Evolutionary conservation across 2,888 invertebrate species (phyloP).

Genomic region (Spicauda simplicius): DNA sequence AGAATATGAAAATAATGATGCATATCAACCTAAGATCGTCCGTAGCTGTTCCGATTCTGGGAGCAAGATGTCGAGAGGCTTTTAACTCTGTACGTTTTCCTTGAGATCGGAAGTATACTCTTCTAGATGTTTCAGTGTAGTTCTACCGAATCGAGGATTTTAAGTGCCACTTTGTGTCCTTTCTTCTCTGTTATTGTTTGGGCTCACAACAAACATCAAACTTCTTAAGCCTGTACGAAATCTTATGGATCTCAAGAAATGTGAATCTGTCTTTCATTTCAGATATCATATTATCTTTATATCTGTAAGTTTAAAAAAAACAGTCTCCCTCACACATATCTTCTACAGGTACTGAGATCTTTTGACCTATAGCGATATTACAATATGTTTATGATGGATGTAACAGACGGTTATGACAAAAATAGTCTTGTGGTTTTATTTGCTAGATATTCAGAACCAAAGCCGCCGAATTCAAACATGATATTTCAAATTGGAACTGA

Average conservation of each 20-base stretch:
- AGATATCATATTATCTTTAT: no score
- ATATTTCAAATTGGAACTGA: no score
- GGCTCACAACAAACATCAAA: neutral
- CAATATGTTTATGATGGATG: no score
- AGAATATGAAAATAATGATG: neutral
- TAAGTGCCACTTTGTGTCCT: slow-evolving; percentile 28
- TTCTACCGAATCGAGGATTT: slow-evolving; percentile 4
- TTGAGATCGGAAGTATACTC: slow-evolving; percentile 13
- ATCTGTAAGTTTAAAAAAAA: no score
- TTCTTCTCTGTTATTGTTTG: slow-evolving; percentile 16
- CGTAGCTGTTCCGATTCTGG: neutral
- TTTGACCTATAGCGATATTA: no score
- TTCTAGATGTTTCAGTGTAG: slow-evolving; percentile 20
- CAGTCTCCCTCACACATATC: no score
- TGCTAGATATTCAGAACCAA: no score
- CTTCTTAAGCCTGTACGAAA: neutral
- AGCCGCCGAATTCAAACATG: no score
- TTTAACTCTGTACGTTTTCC: slow-evolving; percentile 13
- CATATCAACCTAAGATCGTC: neutral
- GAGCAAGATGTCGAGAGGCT: slow-evolving; percentile 6
- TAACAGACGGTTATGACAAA: no score
- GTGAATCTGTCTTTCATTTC: neutral
- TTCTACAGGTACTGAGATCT: no score
- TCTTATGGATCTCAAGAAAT: neutral
- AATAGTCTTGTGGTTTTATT: no score